Base-by-base conservation (phyloP, 2,888 invertebrate genomes). In the Cheilosia vulpina region DNA sequence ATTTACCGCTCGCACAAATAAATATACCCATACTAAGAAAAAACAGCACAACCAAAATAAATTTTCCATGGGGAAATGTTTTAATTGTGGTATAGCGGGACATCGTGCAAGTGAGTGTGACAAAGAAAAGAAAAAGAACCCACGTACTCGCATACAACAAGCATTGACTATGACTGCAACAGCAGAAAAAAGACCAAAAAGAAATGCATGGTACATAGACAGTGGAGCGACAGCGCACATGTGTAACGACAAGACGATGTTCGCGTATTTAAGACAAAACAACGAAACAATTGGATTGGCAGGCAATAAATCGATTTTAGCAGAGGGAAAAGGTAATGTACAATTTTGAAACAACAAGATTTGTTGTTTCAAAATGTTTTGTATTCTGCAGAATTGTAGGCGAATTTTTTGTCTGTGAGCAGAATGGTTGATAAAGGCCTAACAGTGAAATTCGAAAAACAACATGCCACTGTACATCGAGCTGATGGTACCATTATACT, bases 251-350 rank as follows among this genome's bases (percentile, higher is more conserved):
- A 69, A 27, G 52, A 63, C 50, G 31, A 68, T 79, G 52, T 85
- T 87, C 27, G 9, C 11, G 3, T 52, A 68, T 19, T 73, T 87
- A 13, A 15, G 66, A 21, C 24, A 73, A n/a, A 78, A 78, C 13
- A 84, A 77, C 15, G 87, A 87, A 63, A 34, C 47, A 57, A 87
- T 87, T 34, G 55, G 58, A 11, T 76, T 87, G 17, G 77, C 87
- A 6, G 84, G 84, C 27, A 75, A 84, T 34, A 88, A 77, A 65
- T 77, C 38, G 19, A 72, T 87, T 31, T 45, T 53, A 34, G 79
- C 87, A 13, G 71, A 72, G 19, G 81, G 69, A 83, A 87, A 85
- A 81, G 81, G 84, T 84, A 82, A 82, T 66, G 87, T 87, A 58
- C 57, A 50, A 15, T 68, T 81, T 9, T 43, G 73, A 52, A 80